Conservation (phyloP, 2,888 invertebrate genomes). For the Hyppa rectilinea region DNA sequence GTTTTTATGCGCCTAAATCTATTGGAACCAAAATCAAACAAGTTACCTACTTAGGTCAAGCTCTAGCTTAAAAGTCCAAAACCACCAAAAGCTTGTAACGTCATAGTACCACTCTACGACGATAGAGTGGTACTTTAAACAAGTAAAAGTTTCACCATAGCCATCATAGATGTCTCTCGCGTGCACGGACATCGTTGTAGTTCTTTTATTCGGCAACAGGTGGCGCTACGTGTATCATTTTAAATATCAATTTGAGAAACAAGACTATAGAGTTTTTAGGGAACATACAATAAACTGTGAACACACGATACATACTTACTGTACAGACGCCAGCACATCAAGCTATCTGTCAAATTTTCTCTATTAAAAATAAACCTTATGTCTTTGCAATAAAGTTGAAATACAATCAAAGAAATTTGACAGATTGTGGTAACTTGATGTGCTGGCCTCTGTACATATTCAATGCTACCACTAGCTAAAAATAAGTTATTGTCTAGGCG, state of each 20-base stretch:
- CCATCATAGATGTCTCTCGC: slow-evolving; percentile 62
- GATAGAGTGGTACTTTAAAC: slow-evolving; percentile 17
- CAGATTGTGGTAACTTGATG: too few relatives aligned
- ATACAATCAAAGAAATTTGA: too few relatives aligned
- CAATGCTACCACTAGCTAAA: too few relatives aligned
- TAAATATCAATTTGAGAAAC: slow-evolving; percentile 1
- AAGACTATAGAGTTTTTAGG: neutral
- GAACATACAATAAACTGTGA: too few relatives aligned
- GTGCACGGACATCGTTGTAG: slow-evolving; percentile 37
- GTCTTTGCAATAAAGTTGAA: too few relatives aligned
- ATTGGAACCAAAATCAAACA: neutral
- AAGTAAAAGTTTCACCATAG: slow-evolving; percentile 39
- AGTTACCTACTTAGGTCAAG: neutral
- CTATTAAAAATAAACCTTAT: too few relatives aligned
- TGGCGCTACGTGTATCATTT: slow-evolving; percentile 60
- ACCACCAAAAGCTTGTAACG: too few relatives aligned
- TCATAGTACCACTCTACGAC: slow-evolving; percentile 3
- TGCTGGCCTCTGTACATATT: too few relatives aligned
- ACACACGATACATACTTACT: too few relatives aligned
- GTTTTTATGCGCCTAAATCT: neutral
- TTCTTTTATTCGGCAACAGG: slow-evolving; percentile 46
- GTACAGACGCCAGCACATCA: too few relatives aligned
- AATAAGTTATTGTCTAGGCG: neutral
- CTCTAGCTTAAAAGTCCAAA: neutral
- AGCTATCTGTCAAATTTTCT: too few relatives aligned